A percentile compares a stretch with the other conserved stretches of the same genome.
phyloP scores from a whole-genome alignment of 1,140 invertebrate genomes.

The Steinernema khuongi region DNA sequence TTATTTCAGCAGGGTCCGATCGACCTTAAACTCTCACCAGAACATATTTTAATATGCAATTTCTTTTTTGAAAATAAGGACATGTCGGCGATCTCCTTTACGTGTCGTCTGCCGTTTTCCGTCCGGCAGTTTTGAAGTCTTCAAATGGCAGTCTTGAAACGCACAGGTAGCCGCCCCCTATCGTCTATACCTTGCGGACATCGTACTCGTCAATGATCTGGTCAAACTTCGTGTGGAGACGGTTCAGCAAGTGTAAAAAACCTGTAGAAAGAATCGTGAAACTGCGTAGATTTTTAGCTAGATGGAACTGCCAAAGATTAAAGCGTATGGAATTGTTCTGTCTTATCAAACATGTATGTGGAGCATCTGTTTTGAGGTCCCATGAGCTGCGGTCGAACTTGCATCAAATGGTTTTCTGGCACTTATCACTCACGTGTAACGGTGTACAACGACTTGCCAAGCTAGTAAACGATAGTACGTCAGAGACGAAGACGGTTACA shows the following conservation, averaged over 20 bases:
- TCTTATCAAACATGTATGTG: constrained; percentile 20
- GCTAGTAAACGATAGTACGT: constrained; percentile 83
- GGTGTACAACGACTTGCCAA: constrained; percentile 77
- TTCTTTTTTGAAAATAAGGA: too few species aligned
- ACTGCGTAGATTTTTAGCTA: too few species aligned
- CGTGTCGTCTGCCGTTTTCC: constrained; percentile 81
- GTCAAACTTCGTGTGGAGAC: constrained; percentile 75
- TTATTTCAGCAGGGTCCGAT: too few species aligned
- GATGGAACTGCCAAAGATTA: neutral
- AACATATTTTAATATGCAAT: too few species aligned
- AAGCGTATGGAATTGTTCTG: neutral
- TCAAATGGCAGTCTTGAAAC: constrained; percentile 75
- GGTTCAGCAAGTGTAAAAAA: constrained; percentile 75
- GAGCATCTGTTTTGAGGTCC: too few species aligned
- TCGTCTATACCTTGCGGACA: constrained; percentile 68
- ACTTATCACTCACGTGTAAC: constrained; percentile 70
- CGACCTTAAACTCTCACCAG: too few species aligned
- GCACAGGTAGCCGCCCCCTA: constrained; percentile 45
- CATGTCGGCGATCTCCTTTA: constrained; percentile 73
- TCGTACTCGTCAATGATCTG: constrained; percentile 69
- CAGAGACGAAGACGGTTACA: constrained; percentile 77
- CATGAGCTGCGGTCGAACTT: too few species aligned
- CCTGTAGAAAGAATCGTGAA: too few species aligned
- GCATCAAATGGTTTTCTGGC: too few species aligned
- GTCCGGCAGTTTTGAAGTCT: too few species aligned